Conservation (phyloP, 2,888 invertebrate genomes). For the Lymantria dispar region DNA sequence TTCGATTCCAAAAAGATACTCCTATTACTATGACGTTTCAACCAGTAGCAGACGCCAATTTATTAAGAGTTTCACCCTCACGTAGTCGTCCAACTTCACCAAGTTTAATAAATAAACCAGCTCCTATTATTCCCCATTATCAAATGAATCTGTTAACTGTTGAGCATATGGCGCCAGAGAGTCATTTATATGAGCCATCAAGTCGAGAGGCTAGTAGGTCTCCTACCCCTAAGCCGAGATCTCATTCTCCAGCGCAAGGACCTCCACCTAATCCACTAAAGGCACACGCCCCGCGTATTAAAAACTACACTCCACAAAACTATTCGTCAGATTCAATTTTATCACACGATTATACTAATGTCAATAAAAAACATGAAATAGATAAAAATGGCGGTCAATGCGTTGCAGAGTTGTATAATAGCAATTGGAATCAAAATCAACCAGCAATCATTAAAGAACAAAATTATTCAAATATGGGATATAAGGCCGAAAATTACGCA, state of each 20-base stretch:
- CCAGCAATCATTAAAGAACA: conserved; percentile 74
- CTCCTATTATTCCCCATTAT: conserved; percentile 89
- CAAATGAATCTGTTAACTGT: conserved; percentile 89
- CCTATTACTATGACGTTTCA: conserved; percentile 85
- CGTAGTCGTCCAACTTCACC: conserved; percentile 85
- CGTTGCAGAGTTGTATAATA: conserved; percentile 53
- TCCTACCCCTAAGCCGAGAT: conserved; percentile 84
- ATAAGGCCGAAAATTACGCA: conserved; percentile 74
- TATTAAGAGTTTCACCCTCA: conserved; percentile 78
- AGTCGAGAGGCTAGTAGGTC: conserved; percentile 84
- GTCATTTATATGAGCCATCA: conserved; percentile 83
- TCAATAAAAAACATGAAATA: conserved; percentile 72
- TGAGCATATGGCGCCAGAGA: conserved; percentile 83
- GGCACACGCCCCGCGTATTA: conserved; percentile 85
- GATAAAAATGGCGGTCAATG: conserved; percentile 66
- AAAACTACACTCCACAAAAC: conserved; percentile 69
- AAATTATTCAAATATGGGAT: conserved; percentile 70
- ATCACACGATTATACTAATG: conserved; percentile 55
- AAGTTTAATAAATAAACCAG: conserved; percentile 88
- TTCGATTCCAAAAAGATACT: conserved; percentile 73
- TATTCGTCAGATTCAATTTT: conserved; percentile 56
- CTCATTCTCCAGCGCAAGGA: conserved; percentile 87
- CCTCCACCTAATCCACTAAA: conserved; percentile 86
- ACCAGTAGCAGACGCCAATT: conserved; percentile 83
- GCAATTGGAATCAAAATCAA: conserved; percentile 55